Evolutionary conservation across 2,797 vertebrate genomes (phyloP), one percentile per base, ranked within the genome.

Genomic region (Bovichtus variegatus): DNA sequence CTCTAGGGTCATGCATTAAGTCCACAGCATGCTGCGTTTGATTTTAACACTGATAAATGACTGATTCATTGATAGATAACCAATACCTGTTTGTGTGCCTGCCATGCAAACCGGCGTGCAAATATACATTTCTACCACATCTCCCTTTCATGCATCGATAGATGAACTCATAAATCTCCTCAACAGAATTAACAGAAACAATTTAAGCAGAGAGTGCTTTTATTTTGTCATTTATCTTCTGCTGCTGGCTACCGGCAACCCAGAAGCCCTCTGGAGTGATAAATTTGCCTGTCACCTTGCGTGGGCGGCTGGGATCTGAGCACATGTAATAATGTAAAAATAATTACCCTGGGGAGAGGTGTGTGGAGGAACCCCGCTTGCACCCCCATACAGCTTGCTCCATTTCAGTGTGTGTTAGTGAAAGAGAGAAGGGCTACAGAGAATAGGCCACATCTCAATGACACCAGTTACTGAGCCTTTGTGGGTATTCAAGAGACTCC

Each of bases 291-390:
- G 95, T 96, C 95, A 96, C 92, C 93, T 94, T 71, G 77, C 85
- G 85, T 90, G 88, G 94, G 94, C 93, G 88, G 93, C 92, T 91
- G 83, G 92, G 93, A 95, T 96, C 94, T 94, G 93, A 95, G 95
- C 94, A 95, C 93, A 94, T 96, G 95, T 95, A 95, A 95, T 95
- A 95, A 96, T 96, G 95, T 95, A 95, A 94, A 95, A 95, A 96
- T 96, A 95, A 96, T 96, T 95, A 96, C 95, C 95, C 95, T 86
- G 82, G 94, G 94, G 95, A 96, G 88, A 93, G 85, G 83, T 88
- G 88, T 84, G 81, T 76, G 65, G 72, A 84, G 91, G 92, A 86
- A 87, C 89, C 90, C 92, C 84, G 72, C 84, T 85, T 84, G 81
- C 87, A 77, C 83, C 89, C 83, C 83, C 78, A 76, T 84, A 57